These are phyloP conservation scores for Drosophila bifasciata DNA, from an alignment of 1,140 invertebrate species.

Conservation along the genomic window DNA sequence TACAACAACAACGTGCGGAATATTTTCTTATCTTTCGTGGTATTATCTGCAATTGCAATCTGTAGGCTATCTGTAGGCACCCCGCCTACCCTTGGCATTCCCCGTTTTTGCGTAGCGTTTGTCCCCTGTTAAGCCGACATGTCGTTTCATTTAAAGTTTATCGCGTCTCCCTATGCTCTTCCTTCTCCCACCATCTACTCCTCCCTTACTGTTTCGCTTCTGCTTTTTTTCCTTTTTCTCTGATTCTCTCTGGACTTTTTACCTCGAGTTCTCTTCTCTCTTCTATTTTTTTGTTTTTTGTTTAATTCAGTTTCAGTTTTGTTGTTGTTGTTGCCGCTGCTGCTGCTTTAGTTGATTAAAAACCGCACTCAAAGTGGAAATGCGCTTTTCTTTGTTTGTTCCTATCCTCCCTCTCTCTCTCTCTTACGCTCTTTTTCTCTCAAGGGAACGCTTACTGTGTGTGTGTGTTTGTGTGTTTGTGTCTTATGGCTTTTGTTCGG, in stretches of 20 bases:
- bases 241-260: slow-evolving; percentile 3
- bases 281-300: slow-evolving; percentile 3
- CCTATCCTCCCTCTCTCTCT: background rate
- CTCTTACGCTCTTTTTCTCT: slow-evolving; percentile 4
- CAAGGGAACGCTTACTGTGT: slow-evolving; percentile 47
- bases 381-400: slow-evolving; percentile 57
- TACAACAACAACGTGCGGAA: too few relatives aligned
- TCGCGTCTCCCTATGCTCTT: slow-evolving; percentile 32
- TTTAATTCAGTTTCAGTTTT: slow-evolving; percentile 67
- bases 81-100: background rate
- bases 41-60: slow-evolving; percentile 48
- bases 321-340: slow-evolving; percentile 51
- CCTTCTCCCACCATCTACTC: background rate
- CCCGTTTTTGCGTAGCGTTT: background rate
- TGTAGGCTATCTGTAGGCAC: slow-evolving; percentile 29
- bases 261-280: slow-evolving; percentile 12
- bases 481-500: slow-evolving; percentile 71
- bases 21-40: slow-evolving; percentile 39
- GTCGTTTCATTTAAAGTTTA: slow-evolving; percentile 65
- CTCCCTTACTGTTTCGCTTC: background rate
- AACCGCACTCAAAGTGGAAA: slow-evolving; percentile 64
- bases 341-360: slow-evolving; percentile 74
- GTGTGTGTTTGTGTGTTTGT: slow-evolving; percentile 4
- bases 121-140: slow-evolving; percentile 54
- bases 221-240: background rate